Percentiles rank a stretch among this genome's conserved stretches.
Conservation (phyloP, 2,113 vertebrate genomes). For the Uropsilus gracilis region DNA sequence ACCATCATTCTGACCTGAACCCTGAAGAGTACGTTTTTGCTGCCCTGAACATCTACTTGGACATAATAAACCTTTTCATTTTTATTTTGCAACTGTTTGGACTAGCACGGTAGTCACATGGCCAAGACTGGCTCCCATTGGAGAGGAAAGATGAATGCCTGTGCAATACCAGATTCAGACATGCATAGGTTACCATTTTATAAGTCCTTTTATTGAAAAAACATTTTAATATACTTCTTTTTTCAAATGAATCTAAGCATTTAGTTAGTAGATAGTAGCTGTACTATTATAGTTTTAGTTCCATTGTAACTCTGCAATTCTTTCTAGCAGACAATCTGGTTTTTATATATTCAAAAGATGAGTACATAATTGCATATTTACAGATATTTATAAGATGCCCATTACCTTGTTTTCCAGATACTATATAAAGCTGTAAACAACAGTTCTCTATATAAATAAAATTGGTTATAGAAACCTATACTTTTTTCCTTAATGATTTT, state of each 20-base stretch:
- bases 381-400: conserved; percentile 9
- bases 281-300: conserved; percentile 29
- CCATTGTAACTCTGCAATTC: neutral
- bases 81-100: conserved; percentile 86
- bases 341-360: conserved; percentile 35
- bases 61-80: conserved; percentile 87
- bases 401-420: conserved; percentile 19
- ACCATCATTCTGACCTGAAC: conserved; percentile 82
- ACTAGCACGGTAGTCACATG: conserved; percentile 62
- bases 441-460: conserved; percentile 63
- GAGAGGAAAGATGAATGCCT: neutral
- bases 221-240: neutral
- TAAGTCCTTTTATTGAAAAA: neutral
- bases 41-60: conserved; percentile 90
- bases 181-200: neutral
- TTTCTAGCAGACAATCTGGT: conserved; percentile 9
- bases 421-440: conserved; percentile 41
- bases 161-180: neutral
- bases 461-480: neutral
- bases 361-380: neutral
- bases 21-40: conserved; percentile 91
- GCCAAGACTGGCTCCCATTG: neutral
- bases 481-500: neutral
- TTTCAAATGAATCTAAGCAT: neutral
- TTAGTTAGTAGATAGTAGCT: conserved; percentile 39